Evolutionary conservation across 2,888 invertebrate genomes (phyloP).

Genomic region (Phengaris arion): DNA sequence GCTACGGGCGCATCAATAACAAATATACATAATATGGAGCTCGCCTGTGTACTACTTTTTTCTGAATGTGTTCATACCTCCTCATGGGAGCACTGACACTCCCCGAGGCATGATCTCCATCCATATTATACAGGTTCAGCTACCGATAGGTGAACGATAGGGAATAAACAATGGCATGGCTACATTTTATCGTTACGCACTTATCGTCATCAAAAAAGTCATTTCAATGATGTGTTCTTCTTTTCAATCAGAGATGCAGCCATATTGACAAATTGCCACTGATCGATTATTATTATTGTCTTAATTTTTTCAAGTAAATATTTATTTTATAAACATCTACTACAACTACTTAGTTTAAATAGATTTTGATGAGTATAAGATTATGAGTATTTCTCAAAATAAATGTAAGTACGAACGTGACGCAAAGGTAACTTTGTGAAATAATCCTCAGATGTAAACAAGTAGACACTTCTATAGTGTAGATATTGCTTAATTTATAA

Average conservation of each 20-base stretch:
- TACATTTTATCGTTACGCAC: background rate
- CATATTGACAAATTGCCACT: background rate
- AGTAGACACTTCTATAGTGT: too few species aligned
- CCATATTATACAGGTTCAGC: background rate
- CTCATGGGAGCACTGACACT: background rate
- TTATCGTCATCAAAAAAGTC: conserved; percentile 9
- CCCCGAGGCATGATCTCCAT: background rate
- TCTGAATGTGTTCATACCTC: background rate
- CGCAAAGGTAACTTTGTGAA: too few species aligned
- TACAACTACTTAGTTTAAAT: too few species aligned
- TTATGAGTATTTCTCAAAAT: too few species aligned
- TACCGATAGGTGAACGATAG: background rate
- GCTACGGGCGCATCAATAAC: too few species aligned
- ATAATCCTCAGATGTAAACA: too few species aligned
- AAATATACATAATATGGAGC: too few species aligned
- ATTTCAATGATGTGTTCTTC: background rate
- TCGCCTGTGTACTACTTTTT: background rate
- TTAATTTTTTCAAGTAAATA: too few species aligned
- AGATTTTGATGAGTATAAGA: too few species aligned
- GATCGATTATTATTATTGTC: background rate
- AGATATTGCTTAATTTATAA: too few species aligned
- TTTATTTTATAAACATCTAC: too few species aligned
- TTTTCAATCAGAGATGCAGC: background rate
- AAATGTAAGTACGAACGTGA: too few species aligned
- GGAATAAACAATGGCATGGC: background rate